Conservation (phyloP, 1,140 invertebrate species). For the Drosophila malerkotliana region DNA sequence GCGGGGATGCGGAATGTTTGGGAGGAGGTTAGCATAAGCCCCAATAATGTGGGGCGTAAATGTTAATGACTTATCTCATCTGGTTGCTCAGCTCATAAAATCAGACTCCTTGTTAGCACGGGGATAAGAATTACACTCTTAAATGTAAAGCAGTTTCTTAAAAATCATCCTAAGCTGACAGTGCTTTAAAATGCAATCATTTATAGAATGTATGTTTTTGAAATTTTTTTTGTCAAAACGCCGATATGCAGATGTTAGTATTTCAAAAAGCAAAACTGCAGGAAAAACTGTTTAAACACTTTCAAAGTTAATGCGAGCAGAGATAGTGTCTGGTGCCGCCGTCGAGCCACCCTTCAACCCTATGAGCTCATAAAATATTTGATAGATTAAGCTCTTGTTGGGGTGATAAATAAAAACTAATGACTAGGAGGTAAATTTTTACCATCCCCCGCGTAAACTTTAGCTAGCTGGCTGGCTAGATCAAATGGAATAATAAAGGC, state of each 20-base stretch:
- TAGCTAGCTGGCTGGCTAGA: constrained; percentile 17
- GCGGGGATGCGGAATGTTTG: background rate
- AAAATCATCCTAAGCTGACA: background rate
- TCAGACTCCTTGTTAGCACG: constrained; percentile 9
- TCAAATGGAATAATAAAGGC: constrained; percentile 69
- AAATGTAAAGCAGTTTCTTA: constrained; percentile 13
- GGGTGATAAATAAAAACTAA: constrained; percentile 76
- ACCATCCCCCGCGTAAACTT: constrained; percentile 11
- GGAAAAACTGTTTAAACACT: constrained; percentile 22
- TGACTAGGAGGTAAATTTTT: constrained; percentile 25
- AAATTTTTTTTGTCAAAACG: background rate
- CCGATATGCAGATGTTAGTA: background rate
- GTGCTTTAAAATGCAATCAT: no score
- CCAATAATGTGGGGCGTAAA: constrained; percentile 61
- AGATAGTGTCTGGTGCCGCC: constrained; percentile 60
- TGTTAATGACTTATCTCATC: constrained; percentile 61
- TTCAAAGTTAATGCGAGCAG: constrained; percentile 31
- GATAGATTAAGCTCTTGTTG: constrained; percentile 51
- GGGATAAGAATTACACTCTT: constrained; percentile 3
- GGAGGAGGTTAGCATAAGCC: constrained; percentile 12
- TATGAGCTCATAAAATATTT: constrained; percentile 61
- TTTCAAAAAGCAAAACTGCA: background rate
- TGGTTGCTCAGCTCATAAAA: constrained; percentile 53
- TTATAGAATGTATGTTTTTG: no score
- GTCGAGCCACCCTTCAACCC: background rate